Base-by-base conservation (phyloP, 2,888 invertebrate species). In the Caenorhabditis macrosperma region DNA sequence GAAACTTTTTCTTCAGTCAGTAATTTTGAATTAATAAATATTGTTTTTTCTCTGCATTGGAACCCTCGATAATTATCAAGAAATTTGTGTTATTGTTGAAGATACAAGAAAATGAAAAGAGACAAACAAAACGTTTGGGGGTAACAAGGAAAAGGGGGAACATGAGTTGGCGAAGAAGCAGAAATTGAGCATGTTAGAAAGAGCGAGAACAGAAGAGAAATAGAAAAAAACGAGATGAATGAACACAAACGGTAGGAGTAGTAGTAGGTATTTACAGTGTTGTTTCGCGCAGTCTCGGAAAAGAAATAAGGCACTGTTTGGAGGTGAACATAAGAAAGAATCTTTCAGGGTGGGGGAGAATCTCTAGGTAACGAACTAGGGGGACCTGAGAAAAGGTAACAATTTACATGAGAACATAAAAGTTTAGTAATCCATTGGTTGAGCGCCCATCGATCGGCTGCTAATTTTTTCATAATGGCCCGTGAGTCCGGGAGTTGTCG, bases 1-100 rank as follows among this genome's bases (percentile, higher is more conserved):
- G 81, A 33, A 78, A 68, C 57, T 83, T n/a, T n/a, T n/a, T 83
- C 61, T 83, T 81, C 63, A 59, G 59, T 12, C 59, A 59, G 26
- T 28, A 44, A 28, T 52, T n/a, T n/a, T n/a, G n/a, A n/a, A n/a
- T n/a, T n/a, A n/a, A n/a, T n/a, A n/a, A n/a, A n/a, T n/a, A n/a
- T n/a, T n/a, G n/a, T n/a, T n/a, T n/a, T n/a, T n/a, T n/a, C n/a
- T n/a, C n/a, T n/a, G n/a, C n/a, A n/a, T n/a, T n/a, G n/a, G n/a
- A n/a, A n/a, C n/a, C n/a, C n/a, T n/a, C n/a, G n/a, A n/a, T n/a
- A n/a, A n/a, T n/a, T n/a, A n/a, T n/a, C n/a, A n/a, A n/a, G 26
- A 26, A 26, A 52, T 28, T 30, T 1, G 30, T 30, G 17, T 20
- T 30, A 30, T 54, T 28, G 5, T 33, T 33, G 15, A 38, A 44